Evolutionary conservation across 1,140 invertebrate species (phyloP), one percentile per base, ranked within the genome.

Genomic region (Drosophila ohnishii): DNA sequence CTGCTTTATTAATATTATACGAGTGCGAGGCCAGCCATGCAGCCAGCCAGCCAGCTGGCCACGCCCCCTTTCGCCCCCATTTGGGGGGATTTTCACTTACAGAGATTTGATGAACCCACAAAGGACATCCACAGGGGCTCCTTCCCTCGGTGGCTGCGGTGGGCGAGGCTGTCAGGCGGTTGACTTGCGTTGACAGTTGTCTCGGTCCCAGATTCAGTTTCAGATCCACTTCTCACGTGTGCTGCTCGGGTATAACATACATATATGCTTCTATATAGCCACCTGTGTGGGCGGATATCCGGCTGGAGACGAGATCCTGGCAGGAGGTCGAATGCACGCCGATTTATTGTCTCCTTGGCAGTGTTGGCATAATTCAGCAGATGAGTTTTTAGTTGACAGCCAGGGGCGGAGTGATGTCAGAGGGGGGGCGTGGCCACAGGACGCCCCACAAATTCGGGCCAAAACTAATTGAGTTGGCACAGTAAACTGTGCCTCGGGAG

Each of bases 1-100:
- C 84, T 88, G 84, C 80, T 88, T 88, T 88, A 88, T 88, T 88
- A 88, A 88, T 88, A 87, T 88, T 88, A 80, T 80, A 80, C 80
- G 74, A 80, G 63, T 80, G 73, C 77, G 74, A 80, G 60, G 55
- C 59, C 45, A 65, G 22, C 22, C 22, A 22, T 1, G 1, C 22
- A 22, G 25, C 22, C 22, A 22, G 22, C 22, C 22, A 22, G 25
- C 13, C 58, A 42, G 30, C 56, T 44, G 60, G 50, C 53, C 64
- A 80, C 64, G 47, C 51, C 64, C 47, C 37, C 30, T 19, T 32
- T 25, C n/a, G 10, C 14, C 35, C 25, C n/a, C 13, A 2, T 1
- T 13, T 32, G 10, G 58, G 25, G 47, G 64, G 63, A 84, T 77
- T 84, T 84, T 84, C 80, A 84, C 80, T 84, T 84, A 83, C 80